Conservation (phyloP, 1,140 invertebrate genomes). For the Bombus soroeensis region DNA sequence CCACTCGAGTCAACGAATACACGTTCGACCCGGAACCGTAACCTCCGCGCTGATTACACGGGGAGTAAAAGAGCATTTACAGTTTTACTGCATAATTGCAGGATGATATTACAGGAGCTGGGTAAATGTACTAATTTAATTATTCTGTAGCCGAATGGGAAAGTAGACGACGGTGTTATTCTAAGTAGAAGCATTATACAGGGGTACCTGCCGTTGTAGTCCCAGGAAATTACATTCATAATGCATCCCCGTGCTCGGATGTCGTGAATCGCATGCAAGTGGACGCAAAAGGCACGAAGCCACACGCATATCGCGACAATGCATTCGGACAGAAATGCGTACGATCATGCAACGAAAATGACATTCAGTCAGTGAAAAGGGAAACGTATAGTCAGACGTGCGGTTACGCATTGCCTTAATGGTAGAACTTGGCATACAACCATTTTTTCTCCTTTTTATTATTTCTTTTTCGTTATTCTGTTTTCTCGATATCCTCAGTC, state of each 20-base stretch:
- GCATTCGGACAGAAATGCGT: background rate
- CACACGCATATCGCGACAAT: slow-evolving; percentile 4
- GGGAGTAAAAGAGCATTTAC: background rate
- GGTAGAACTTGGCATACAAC: background rate
- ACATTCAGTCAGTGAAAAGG: background rate
- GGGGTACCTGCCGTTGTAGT: background rate
- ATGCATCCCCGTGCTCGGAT: slow-evolving; percentile 1
- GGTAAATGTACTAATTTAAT: slow-evolving; percentile 29
- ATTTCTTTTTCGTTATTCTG: too few relatives aligned
- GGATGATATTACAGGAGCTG: background rate
- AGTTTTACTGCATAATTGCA: slow-evolving; percentile 9
- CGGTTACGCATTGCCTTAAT: background rate
- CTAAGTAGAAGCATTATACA: slow-evolving; percentile 14
- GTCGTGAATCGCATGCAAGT: slow-evolving; percentile 13
- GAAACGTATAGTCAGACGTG: background rate
- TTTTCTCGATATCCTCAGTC: too few relatives aligned
- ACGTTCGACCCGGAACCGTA: background rate
- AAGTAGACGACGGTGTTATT: slow-evolving; percentile 9
- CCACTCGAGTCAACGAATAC: background rate
- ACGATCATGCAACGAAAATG: background rate
- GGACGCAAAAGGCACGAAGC: slow-evolving; percentile 13
- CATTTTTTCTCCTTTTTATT: background rate
- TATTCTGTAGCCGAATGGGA: slow-evolving; percentile 7
- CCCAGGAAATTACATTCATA: slow-evolving; percentile 28
- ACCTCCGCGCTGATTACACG: background rate